Evolutionary conservation across 2,888 invertebrate genomes (phyloP).

Genomic region (Cheilosia scutellata): DNA sequence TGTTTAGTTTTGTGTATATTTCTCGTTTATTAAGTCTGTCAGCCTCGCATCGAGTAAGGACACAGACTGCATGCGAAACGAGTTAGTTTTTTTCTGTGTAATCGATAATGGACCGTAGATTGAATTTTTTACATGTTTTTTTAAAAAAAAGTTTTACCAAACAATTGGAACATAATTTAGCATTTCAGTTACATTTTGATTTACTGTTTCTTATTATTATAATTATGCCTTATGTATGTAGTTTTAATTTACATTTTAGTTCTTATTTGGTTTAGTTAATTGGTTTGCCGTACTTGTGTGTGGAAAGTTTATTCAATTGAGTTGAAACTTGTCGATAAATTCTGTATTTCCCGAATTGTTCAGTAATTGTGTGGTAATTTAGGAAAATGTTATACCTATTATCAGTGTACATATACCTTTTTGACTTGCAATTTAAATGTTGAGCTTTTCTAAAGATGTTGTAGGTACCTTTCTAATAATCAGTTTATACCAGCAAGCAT

Average conservation of each 20-base stretch:
- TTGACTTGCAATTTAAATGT: too few species aligned
- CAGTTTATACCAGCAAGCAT: too few species aligned
- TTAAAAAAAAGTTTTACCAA: conserved; percentile 13
- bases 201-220: conserved; percentile 79
- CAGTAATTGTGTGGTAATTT: neutral
- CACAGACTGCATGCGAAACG: conserved; percentile 55
- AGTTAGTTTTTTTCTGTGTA: conserved; percentile 10
- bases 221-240: conserved; percentile 48
- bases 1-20: conserved; percentile 19
- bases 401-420: too few species aligned
- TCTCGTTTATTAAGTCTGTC: conserved; percentile 29
- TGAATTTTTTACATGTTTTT: conserved; percentile 24
- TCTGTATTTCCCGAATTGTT: neutral
- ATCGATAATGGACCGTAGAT: conserved; percentile 56
- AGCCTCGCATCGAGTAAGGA: conserved; percentile 12
- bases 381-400: too few species aligned
- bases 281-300: conserved; percentile 33
- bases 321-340: neutral
- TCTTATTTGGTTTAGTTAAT: conserved; percentile 30
- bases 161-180: conserved; percentile 26
- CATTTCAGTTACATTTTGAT: conserved; percentile 80
- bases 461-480: too few species aligned
- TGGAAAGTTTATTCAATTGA: neutral
- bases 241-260: conserved; percentile 52
- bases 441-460: too few species aligned